Percentiles rank a stretch among this genome's conserved stretches.
Evolutionary conservation across 2,797 vertebrate genomes (phyloP).

Genomic region (Cuniculus paca): DNA sequence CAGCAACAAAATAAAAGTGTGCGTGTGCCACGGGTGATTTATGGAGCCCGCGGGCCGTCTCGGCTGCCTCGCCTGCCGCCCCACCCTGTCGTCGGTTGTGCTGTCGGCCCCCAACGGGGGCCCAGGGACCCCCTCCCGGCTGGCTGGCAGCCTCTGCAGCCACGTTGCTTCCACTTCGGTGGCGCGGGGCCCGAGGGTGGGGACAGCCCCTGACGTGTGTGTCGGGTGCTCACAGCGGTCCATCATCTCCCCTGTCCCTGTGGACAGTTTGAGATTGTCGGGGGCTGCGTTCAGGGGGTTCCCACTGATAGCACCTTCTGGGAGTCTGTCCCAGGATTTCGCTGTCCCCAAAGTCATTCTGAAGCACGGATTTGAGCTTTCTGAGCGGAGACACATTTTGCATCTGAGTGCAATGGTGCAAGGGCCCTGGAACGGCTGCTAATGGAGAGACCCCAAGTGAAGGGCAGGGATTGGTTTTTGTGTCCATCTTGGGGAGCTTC

Average conservation of each 20-base stretch:
- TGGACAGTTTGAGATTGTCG: not conserved
- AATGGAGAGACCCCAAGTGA: rapidly evolving
- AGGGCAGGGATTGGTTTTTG: rapidly evolving
- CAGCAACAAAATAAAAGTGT: not conserved
- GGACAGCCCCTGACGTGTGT: rapidly evolving
- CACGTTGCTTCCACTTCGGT: not conserved
- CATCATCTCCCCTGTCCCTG: not conserved
- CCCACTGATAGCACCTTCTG: rapidly evolving
- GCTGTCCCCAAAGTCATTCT: not conserved
- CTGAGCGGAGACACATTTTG: rapidly evolving
- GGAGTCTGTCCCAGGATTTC: not conserved
- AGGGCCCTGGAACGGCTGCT: rapidly evolving
- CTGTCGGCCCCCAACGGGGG: not conserved
- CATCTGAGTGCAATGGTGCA: rapidly evolving
- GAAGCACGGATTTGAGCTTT: not conserved
- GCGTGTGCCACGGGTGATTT: not conserved
- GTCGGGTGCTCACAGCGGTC: not conserved
- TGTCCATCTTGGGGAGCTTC: rapidly evolving
- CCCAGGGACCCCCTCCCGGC: not conserved
- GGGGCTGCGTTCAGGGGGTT: not conserved
- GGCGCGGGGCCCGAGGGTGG: not conserved
- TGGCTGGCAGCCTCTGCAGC: not conserved
- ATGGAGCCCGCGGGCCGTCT: rapidly evolving
- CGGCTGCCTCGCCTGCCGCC: not conserved
- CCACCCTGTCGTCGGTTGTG: not conserved